Percentiles rank a stretch among this genome's conserved stretches.
Conservation (phyloP, 2,113 vertebrate species). For the Aegotheles bennettii region DNA sequence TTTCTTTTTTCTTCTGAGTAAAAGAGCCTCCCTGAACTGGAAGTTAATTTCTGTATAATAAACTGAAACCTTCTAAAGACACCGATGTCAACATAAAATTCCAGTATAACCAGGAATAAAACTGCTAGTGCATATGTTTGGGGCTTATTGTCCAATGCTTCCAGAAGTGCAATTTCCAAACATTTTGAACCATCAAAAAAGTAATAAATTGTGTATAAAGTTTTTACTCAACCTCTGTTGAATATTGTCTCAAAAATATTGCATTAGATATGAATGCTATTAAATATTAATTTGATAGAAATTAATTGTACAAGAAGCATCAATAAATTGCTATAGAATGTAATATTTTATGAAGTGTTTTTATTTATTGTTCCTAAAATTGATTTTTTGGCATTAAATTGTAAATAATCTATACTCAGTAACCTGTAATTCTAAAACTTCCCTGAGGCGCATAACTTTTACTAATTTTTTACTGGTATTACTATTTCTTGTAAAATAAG, state of each 20-base stretch:
- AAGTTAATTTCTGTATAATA: background rate
- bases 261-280: background rate
- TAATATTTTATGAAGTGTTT: background rate
- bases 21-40: background rate
- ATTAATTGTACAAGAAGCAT: background rate
- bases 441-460: background rate
- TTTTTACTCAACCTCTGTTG: background rate
- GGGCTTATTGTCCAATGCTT: background rate
- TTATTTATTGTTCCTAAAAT: background rate
- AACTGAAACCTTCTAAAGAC: background rate
- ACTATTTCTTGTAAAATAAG: background rate
- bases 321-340: background rate
- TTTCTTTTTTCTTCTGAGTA: background rate
- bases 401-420: background rate
- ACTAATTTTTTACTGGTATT: background rate
- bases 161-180: background rate
- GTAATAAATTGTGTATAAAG: background rate
- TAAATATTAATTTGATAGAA: background rate
- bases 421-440: background rate
- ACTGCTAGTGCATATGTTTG: background rate
- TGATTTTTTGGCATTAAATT: background rate
- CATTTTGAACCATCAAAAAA: background rate
- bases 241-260: background rate
- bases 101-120: background rate
- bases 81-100: background rate